Conservation (phyloP, 23 tunicate genomes). For the Trididemnum nubilum region DNA sequence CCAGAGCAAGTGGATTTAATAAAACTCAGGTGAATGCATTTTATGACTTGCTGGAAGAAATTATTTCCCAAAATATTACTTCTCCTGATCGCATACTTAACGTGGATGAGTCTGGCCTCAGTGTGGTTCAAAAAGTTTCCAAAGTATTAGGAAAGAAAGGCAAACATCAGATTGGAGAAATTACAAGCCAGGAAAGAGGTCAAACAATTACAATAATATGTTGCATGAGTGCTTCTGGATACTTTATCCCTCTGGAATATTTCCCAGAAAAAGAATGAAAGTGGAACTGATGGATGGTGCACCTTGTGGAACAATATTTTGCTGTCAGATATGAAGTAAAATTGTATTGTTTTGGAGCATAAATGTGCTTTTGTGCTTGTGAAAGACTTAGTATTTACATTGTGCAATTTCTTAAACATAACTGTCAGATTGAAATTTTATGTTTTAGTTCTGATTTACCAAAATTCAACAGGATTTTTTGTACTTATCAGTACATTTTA, state of each 20-base stretch:
- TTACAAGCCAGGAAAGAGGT: slow-evolving; percentile 14
- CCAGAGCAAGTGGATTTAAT: too few species aligned
- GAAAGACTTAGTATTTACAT: not conserved
- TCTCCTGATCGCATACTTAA: slow-evolving; percentile 4
- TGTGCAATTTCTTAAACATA: not conserved
- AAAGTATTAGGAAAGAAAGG: slow-evolving; percentile 10
- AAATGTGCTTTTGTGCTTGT: too few species aligned
- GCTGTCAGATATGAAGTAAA: slow-evolving; percentile 13
- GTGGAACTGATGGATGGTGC: slow-evolving; percentile 29
- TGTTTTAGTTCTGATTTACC: too few species aligned
- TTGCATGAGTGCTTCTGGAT: slow-evolving; percentile 7
- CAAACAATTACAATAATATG: slow-evolving; percentile 6
- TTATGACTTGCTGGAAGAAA: too few species aligned
- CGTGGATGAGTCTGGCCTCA: slow-evolving; percentile 31
- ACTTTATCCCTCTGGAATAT: slow-evolving; percentile 18
- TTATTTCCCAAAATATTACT: not conserved
- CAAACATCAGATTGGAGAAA: slow-evolving; percentile 2
- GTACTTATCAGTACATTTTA: too few species aligned
- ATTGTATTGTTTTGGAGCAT: not conserved
- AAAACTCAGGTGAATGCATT: too few species aligned
- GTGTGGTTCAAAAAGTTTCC: slow-evolving; percentile 32
- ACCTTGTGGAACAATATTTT: slow-evolving; percentile 29
- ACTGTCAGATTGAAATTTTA: too few species aligned
- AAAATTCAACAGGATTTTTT: too few species aligned
- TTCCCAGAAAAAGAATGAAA: slow-evolving; percentile 8